Evolutionary conservation across 2,113 vertebrate genomes (phyloP), one percentile per base, ranked within the genome.

Genomic region (Grammomys dolichurus): DNA sequence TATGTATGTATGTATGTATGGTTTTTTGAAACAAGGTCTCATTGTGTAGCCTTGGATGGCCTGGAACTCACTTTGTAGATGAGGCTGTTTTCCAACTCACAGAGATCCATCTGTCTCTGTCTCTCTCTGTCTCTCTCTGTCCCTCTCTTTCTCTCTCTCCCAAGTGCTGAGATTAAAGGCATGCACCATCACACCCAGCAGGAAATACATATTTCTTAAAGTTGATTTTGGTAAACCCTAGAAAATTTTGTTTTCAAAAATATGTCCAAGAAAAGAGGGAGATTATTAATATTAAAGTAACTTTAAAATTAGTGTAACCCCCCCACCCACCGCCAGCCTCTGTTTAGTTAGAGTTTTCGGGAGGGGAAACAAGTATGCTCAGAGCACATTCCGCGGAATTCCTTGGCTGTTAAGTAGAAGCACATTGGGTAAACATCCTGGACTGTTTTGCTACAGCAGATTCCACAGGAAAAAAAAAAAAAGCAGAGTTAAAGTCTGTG

Each of bases 361-460:
- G 89, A 78, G 85, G 70, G 92, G 70, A 87, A 77, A 58, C 28
- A 60, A 76, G 76, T 81, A 36, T 63, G 92, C 86, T 73, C 22
- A 43, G 54, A 73, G 94, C 81, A 94, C 75, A 95, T 90, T 97
- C 87, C 91, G 56, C 91, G 56, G 65, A 77, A 87, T 48, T 58
- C 75, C 87, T 69, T n/a, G 51, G 54, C 90, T 90, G 94, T 76
- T 97, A 97, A 97, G 67, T 36, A 72, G 72, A 51, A 65, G 97
- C 98, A 92, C 10, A 82, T 70, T 90, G n/a, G 75, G 96, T 97
- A 97, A 98, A 96, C 97, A 95, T 90, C 97, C 96, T 95, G 97
- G 95, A 82, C 84, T 94, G 26, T 92, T 93, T 80, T 89, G 89
- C 94, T 87, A 93, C 80, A 89, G 90, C 65, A 3, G 70, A 94